Base-by-base conservation (phyloP, 1,140 invertebrate species). In the Planococcus citri region DNA sequence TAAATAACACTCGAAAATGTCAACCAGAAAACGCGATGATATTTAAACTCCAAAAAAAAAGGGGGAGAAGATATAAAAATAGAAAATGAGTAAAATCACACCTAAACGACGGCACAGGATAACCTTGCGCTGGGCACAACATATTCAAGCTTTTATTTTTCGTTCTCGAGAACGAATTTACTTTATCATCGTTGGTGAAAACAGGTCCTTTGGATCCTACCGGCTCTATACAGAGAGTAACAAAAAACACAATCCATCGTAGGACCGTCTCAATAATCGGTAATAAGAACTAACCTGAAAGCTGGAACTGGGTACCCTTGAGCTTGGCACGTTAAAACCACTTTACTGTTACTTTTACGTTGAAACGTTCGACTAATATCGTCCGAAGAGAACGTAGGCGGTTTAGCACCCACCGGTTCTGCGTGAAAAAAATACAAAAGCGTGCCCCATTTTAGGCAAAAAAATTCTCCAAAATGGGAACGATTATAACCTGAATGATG, bases 251-350 rank as follows among this genome's bases (percentile, higher is more conserved):
- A 25, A 22, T 58, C 51, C 17, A 58, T 58, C 9, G 9, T 20
- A 4, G 21, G 21, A 22, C 51, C 4, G 17, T 22, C 6, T n/a
- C 51, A 58, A n/a, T 58, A 10, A 10, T 41, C n/a, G n/a, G 17
- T 58, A 58, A 64, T 51, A 24, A 64, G 3, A 10, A 64, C 60
- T 9, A 69, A 87, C 86, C 86, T 86, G 83, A 86, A 86, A 75
- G 83, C 77, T 75, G 87, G 88, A 78, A 87, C 83, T 70, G 88
- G 88, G 79, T 84, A 87, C 73, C 86, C 87, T 81, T 87, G 86
- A 64, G 86, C 87, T 68, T 84, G 83, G 77, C 86, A 88, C 70
- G 84, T 80, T 64, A 81, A 76, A 27, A 57, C 68, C 17, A 73
- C 61, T 51, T 20, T 68, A 10, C 71, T 37, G 37, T 1, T 60